Percentiles rank a stretch among this genome's conserved stretches.
phyloP scores from a whole-genome alignment of 2,113 vertebrate genomes.

The Deroptyus accipitrinus region DNA sequence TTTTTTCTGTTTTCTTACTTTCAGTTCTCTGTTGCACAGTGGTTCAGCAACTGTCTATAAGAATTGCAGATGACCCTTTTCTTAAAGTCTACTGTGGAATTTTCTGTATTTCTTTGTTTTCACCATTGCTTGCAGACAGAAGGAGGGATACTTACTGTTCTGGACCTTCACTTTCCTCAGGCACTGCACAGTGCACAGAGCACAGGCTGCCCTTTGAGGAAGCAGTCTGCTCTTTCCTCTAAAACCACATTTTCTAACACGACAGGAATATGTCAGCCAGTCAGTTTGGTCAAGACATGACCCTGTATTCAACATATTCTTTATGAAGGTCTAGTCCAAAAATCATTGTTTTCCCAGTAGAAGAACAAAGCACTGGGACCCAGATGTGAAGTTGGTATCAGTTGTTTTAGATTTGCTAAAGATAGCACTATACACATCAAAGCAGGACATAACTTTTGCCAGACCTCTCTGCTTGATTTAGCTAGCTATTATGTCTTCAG shows the following conservation, averaged over 20 bases:
- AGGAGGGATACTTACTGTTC: neutral
- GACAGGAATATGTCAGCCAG: neutral
- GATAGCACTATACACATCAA: neutral
- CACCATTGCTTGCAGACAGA: neutral
- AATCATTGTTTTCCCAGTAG: neutral
- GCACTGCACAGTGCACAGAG: neutral
- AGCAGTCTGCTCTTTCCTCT: neutral
- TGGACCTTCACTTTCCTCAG: neutral
- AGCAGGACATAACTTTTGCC: neutral
- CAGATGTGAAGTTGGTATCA: neutral
- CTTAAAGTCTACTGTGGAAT: neutral
- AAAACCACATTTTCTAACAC: neutral
- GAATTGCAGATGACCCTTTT: neutral
- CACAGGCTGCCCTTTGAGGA: fast-evolving
- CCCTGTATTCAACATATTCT: neutral
- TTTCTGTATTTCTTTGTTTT: neutral
- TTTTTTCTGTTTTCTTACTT: neutral
- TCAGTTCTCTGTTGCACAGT: neutral
- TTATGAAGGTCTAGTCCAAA: neutral
- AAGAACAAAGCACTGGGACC: neutral
- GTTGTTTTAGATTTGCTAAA: neutral
- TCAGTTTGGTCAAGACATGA: neutral
- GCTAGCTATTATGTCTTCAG: neutral
- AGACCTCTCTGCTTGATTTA: neutral
- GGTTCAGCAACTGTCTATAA: neutral